These are phyloP conservation scores for Neolamprologus hecqui DNA, from an alignment of 2,113 vertebrate species.

Conservation along the genomic window DNA sequence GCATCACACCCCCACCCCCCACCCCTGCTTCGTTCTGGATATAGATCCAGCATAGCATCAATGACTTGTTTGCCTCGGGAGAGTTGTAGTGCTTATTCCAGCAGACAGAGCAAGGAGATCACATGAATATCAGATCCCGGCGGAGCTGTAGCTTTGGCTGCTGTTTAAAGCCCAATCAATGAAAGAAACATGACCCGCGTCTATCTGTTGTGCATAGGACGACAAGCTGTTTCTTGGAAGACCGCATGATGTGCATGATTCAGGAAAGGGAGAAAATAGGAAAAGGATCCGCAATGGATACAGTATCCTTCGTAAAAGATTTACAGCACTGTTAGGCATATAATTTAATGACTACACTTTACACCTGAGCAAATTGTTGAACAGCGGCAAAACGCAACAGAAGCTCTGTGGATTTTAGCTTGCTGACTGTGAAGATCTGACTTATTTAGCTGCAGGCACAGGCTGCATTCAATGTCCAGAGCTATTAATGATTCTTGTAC, in stretches of 20 bases:
- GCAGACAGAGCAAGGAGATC: slow-evolving; percentile 48
- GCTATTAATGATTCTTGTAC: slow-evolving; percentile 64
- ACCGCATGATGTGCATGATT: slow-evolving; percentile 17
- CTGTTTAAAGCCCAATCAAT: slow-evolving; percentile 63
- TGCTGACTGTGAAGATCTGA: slow-evolving; percentile 58
- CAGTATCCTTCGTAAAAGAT: slow-evolving; percentile 14
- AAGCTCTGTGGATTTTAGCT: slow-evolving; percentile 17
- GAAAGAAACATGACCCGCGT: slow-evolving; percentile 57
- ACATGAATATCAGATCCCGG: slow-evolving; percentile 55
- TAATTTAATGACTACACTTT: slow-evolving; percentile 31
- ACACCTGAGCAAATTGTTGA: slow-evolving; percentile 43
- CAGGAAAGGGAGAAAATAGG: background rate
- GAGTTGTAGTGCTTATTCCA: slow-evolving; percentile 49
- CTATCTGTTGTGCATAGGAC: slow-evolving; percentile 25
- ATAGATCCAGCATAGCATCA: slow-evolving; percentile 44
- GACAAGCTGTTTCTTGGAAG: slow-evolving; percentile 56
- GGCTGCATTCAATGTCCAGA: slow-evolving; percentile 63
- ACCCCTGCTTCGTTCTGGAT: slow-evolving; percentile 11
- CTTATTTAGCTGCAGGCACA: slow-evolving; percentile 57
- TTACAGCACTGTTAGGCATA: background rate
- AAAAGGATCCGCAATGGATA: background rate
- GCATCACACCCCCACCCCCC: background rate
- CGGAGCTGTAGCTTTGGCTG: slow-evolving; percentile 57
- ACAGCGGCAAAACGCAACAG: slow-evolving; percentile 4
- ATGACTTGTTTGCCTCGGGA: slow-evolving; percentile 33